A percentile compares a stretch with the other conserved stretches of the same genome.
These are phyloP conservation scores for Ctenochaetus hawaiiensis DNA, from an alignment of 2,797 vertebrate genomes.

Conservation along the genomic window DNA sequence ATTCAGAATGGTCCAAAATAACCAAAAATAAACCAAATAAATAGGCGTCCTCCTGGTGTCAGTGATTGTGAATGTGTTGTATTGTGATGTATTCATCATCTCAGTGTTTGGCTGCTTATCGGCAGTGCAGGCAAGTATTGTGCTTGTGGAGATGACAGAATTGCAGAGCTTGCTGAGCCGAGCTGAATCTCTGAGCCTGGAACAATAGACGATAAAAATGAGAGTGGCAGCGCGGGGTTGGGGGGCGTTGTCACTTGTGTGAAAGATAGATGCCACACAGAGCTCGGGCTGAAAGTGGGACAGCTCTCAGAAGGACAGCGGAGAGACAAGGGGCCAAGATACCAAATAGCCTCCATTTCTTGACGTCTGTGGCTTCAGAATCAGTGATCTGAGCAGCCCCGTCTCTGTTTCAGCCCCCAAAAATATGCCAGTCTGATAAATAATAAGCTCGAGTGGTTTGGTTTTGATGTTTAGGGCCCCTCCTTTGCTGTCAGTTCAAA, in stretches of 20 bases:
- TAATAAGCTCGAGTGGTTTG: conserved; percentile 34
- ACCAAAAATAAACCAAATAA: conserved; percentile 28
- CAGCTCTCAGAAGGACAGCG: conserved; percentile 80
- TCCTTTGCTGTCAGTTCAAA: conserved; percentile 38
- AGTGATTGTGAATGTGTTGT: conserved; percentile 19
- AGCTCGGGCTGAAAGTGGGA: conserved; percentile 75
- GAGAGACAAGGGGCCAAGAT: conserved; percentile 51
- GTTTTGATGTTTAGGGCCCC: conserved; percentile 29
- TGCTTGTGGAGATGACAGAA: conserved; percentile 66
- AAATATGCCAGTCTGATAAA: conserved; percentile 32
- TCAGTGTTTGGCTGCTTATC: conserved; percentile 66
- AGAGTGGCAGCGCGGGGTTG: conserved; percentile 57
- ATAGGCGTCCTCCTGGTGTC: conserved; percentile 26
- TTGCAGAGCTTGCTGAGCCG: conserved; percentile 44
- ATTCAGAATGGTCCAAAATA: conserved; percentile 33
- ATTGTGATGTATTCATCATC: conserved; percentile 64
- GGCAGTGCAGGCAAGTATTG: conserved; percentile 55
- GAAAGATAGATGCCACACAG: conserved; percentile 78
- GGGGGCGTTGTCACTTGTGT: conserved; percentile 50
- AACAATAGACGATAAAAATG: conserved; percentile 72
- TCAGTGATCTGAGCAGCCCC: conserved; percentile 19
- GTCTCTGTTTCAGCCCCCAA: conserved; percentile 2
- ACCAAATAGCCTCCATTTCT: conserved; percentile 46
- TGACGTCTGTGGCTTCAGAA: conserved; percentile 27
- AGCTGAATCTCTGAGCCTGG: conserved; percentile 56